Evolutionary conservation across 1,140 invertebrate species (phyloP), one percentile per base, ranked within the genome.

Genomic region (Dysdera silvatica): DNA sequence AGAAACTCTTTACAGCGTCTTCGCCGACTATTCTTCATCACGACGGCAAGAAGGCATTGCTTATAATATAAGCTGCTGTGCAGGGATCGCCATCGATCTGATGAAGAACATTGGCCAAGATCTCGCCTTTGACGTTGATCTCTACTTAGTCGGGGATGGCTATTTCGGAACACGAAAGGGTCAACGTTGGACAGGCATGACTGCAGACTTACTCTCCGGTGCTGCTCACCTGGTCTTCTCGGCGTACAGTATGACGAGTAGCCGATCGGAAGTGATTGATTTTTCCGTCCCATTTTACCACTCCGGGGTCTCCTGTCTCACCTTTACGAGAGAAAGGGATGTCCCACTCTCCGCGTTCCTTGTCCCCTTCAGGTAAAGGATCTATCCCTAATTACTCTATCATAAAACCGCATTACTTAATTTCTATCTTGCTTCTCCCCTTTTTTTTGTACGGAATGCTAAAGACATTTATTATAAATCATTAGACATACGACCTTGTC

Each of bases 201-300:
- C 95, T 57, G 85, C 85, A 29, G 91, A 93, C 75, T 77, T 95
- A 43, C 80, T 89, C 4, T 83, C 85, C 7, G 89, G 90, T 18
- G 83, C 86, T 0, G 91, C 91, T 5, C 89, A 95, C 72, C 82
- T 95, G 80, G 87, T 88, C 23, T 92, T 94, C 72, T 89, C 88
- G 10, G 86, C 91, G 0, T 79, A 95, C 33, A 92, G 88, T 70
- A 87, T 94, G 18, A 91, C 89, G 1, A 80, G 81, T 47, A 77
- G 78, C 20, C 75, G 88, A 60, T 54, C 58, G 31, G 40, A 20
- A 26, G 65, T 87, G 18, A 87, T 96, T 16, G 91, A 95, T 74
- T 95, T 88, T 74, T 92, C 90, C 60, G 85, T 86, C 48, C 91
- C 91, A 1, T 95, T 90, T 75, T 91, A 88, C 77, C 91, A 88